Evolutionary conservation across 2,888 invertebrate species (phyloP).

Genomic region (Elmis aenea): DNA sequence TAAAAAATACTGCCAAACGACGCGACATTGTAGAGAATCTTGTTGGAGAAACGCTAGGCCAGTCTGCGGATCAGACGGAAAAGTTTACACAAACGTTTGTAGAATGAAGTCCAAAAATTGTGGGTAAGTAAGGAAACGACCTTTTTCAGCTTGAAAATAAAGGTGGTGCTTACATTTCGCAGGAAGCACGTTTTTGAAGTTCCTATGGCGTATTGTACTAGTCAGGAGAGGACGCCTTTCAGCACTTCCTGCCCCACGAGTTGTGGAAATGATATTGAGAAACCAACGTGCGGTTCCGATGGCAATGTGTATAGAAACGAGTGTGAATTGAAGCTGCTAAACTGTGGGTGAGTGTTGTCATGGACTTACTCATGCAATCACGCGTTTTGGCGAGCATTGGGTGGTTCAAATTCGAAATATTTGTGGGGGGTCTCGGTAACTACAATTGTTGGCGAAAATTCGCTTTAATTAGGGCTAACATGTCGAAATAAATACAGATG

Average conservation of each 20-base stretch:
- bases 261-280: conserved; percentile 67
- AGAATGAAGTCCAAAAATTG: conserved; percentile 90
- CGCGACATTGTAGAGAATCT: conserved; percentile 83
- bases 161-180: conserved; percentile 32
- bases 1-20: conserved; percentile 87
- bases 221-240: conserved; percentile 64
- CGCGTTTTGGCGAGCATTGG: not conserved
- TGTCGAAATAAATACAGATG: too few species aligned
- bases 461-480: too few species aligned
- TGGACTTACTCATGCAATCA: too few species aligned
- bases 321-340: conserved; percentile 83
- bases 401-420: too few species aligned
- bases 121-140: conserved; percentile 55
- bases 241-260: conserved; percentile 64
- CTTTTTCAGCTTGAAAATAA: conserved; percentile 14
- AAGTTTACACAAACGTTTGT: conserved; percentile 83
- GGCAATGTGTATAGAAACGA: conserved; percentile 82
- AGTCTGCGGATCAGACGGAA: conserved; percentile 85
- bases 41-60: conserved; percentile 87
- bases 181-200: conserved; percentile 90
- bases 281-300: conserved; percentile 81
- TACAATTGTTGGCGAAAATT: too few species aligned
- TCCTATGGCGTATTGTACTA: conserved; percentile 82
- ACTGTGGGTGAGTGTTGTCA: conserved; percentile 73
- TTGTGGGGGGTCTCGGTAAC: too few species aligned